phyloP scores from a whole-genome alignment of 2,888 invertebrate species.

The Cheilosia vernalis region DNA sequence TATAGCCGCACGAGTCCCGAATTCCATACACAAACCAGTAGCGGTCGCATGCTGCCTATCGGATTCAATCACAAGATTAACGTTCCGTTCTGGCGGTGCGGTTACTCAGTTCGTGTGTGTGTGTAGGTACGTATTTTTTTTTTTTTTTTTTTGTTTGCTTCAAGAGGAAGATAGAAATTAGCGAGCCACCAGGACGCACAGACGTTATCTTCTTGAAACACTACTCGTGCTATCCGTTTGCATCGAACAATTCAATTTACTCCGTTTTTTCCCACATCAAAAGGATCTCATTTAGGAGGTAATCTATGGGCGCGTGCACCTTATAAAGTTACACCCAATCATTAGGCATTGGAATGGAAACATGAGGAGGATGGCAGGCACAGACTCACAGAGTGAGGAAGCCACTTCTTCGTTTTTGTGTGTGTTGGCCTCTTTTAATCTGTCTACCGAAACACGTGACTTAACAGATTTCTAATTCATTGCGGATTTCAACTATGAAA shows the following conservation, averaged over 20 bases:
- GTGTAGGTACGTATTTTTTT: conserved; percentile 20
- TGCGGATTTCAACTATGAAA: conserved; percentile 73
- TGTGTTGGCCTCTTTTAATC: conserved; percentile 71
- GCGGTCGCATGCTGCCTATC: conserved; percentile 58
- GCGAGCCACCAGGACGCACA: conserved; percentile 52
- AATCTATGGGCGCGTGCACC: conserved; percentile 82
- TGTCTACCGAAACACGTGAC: conserved; percentile 75
- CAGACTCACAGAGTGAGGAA: conserved; percentile 53
- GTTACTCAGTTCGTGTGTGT: conserved; percentile 42
- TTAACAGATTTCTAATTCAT: conserved; percentile 75
- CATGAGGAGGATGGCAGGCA: conserved; percentile 24
- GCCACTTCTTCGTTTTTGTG: conserved; percentile 56
- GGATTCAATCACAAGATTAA: conserved; percentile 71
- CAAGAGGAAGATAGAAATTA: conserved; percentile 53
- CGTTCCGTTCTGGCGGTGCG: conserved; percentile 48
- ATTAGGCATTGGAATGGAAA: conserved; percentile 73
- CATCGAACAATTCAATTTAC: conserved; percentile 71
- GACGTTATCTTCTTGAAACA: conserved; percentile 70
- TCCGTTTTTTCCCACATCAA: conserved; percentile 73
- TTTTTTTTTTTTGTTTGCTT: conserved; percentile 17
- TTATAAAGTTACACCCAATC: conserved; percentile 82
- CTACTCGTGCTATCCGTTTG: conserved; percentile 36
- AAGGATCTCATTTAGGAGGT: conserved; percentile 73
- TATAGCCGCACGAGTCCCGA: conserved; percentile 25
- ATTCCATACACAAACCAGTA: conserved; percentile 13